Evolutionary conservation across 2,888 invertebrate species (phyloP).

Genomic region (Chirona hameri): DNA sequence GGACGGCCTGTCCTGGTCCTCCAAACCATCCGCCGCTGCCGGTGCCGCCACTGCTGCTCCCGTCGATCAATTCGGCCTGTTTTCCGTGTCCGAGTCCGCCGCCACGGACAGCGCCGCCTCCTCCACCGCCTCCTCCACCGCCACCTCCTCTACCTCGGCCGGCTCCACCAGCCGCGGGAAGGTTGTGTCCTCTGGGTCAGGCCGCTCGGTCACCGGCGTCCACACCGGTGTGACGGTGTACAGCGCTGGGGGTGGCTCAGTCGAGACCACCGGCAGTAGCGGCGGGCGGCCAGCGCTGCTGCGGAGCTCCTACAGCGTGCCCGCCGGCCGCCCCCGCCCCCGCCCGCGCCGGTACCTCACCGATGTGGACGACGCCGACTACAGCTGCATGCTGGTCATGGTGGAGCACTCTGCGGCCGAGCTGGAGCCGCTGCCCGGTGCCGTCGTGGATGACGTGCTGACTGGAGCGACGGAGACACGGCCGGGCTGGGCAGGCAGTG

Average conservation of each 20-base stretch:
- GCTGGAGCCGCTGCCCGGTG: not conserved
- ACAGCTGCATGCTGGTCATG: slow-evolving; percentile 12
- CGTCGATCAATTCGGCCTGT: not conserved
- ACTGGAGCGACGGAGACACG: not conserved
- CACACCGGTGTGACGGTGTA: not conserved
- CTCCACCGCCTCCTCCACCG: no score
- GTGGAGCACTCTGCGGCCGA: not conserved
- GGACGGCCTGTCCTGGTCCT: no score
- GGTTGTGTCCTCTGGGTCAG: not conserved
- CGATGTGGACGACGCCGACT: not conserved
- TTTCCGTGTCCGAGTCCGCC: not conserved
- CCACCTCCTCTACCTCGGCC: not conserved
- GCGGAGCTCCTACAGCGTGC: not conserved
- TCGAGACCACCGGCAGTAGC: not conserved
- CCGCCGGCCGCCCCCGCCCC: not conserved
- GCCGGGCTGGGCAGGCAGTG: not conserved
- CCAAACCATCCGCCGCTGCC: not conserved
- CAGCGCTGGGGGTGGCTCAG: not conserved
- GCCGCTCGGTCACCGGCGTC: not conserved
- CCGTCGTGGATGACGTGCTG: not conserved
- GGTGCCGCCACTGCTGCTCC: not conserved
- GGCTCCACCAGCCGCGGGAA: no score
- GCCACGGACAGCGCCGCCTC: not conserved
- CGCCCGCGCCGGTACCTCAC: not conserved
- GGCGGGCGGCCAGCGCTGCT: not conserved